Base-by-base conservation (phyloP, 2,888 invertebrate genomes). In the Chydorus sphaericus region DNA sequence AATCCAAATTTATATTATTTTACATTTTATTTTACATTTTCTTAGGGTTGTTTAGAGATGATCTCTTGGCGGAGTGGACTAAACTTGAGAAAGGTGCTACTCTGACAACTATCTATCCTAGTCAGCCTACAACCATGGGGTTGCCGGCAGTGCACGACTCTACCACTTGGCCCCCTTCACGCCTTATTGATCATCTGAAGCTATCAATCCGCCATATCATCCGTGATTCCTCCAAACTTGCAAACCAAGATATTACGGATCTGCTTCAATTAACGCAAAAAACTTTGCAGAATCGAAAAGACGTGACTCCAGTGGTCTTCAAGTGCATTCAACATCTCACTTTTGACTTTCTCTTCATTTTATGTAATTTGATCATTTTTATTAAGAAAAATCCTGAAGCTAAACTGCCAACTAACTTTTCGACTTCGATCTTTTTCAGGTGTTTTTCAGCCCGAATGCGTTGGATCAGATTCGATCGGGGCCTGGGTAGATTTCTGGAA, bases 11-110 rank as follows among this genome's bases (percentile, higher is more conserved):
- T n/a, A n/a, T n/a, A n/a, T n/a, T n/a, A n/a, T n/a, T n/a, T n/a
- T n/a, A n/a, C n/a, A n/a, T n/a, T n/a, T 71, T 57, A 62, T 62
- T 2, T 36, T 62, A 67, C 23, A 61, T 64, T 11, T 65, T 64
- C 14, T 61, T 61, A 20, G 62, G 65, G 1, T 58, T 66, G 10
- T 68, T 66, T 39, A 60, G 64, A 1, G 68, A 68, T 57, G 66
- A 68, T 44, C 66, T 69, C 61, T 63, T 65, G 31, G 57, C 57
- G 31, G 67, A 66, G 58, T 57, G 65, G 16, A 64, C 61, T 37
- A 65, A 62, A n/a, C 8, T 52, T 7, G 36, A 33, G 10, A 52
- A 52, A 18, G 26, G 11, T 11, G 10, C 44, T 20, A 4, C 1
- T 1, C 10, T 16, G 3, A 28, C n/a, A 5, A 4, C 39, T 8